Percentiles rank a stretch among this genome's conserved stretches.
These are phyloP conservation scores for Elymnias hypermnestra DNA, from an alignment of 1,140 invertebrate genomes.

Conservation along the genomic window DNA sequence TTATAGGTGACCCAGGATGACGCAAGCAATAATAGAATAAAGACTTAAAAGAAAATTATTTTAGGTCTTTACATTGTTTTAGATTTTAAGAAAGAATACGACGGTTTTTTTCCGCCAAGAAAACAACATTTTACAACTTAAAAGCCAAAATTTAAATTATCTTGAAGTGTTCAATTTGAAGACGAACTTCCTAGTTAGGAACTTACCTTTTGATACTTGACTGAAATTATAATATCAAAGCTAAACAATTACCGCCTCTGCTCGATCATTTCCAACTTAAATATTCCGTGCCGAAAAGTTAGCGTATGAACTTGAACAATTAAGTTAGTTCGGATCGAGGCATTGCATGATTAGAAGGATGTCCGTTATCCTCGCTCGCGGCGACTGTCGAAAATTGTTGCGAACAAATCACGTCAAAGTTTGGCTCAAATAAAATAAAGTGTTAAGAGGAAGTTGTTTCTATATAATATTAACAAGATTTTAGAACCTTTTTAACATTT, in stretches of 20 bases:
- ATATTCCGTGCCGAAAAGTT: slow-evolving; percentile 29
- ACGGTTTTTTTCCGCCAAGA: too few species aligned
- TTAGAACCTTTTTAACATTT: not conserved
- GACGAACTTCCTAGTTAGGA: not conserved
- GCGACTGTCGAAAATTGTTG: slow-evolving; percentile 38
- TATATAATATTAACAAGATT: too few species aligned
- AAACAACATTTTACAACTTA: too few species aligned
- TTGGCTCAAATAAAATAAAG: too few species aligned
- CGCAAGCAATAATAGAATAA: too few species aligned
- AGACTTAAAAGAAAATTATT: too few species aligned
- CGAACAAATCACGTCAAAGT: slow-evolving; percentile 13
- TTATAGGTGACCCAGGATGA: too few species aligned
- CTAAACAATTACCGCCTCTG: slow-evolving; percentile 14
- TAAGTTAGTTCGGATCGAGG: slow-evolving; percentile 38
- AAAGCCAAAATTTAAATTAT: not conserved
- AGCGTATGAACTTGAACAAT: slow-evolving; percentile 38
- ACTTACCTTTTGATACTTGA: slow-evolving; percentile 8
- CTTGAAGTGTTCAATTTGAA: not conserved
- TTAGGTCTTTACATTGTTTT: too few species aligned
- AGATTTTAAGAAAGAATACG: too few species aligned
- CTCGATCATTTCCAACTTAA: slow-evolving; percentile 22
- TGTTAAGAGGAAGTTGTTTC: too few species aligned
- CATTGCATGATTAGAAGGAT: slow-evolving; percentile 46
- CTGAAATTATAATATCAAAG: slow-evolving; percentile 24
- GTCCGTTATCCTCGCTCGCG: slow-evolving; percentile 41